Percentiles rank a stretch among this genome's conserved stretches.
Conservation (phyloP, 2,113 vertebrate species). For the Microtus oregoni region DNA sequence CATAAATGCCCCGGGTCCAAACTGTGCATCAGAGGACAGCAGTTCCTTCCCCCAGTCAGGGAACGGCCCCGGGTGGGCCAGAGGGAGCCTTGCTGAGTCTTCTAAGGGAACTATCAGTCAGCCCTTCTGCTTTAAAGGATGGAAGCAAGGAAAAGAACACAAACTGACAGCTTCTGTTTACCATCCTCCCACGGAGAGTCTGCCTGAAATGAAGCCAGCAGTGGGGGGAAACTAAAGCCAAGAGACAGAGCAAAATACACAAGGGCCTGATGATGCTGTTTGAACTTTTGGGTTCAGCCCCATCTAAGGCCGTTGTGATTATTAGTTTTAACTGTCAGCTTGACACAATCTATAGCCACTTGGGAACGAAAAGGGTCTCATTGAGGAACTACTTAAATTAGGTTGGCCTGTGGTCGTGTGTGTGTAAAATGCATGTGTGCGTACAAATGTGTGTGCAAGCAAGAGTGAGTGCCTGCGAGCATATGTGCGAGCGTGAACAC, state of each 20-base stretch:
- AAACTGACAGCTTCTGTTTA: conserved; percentile 2
- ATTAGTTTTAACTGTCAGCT: background rate
- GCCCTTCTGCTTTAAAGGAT: conserved; percentile 28
- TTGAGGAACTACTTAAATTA: background rate
- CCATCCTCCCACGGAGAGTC: background rate
- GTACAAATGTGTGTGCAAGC: no score
- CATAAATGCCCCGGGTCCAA: background rate
- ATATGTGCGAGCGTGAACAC: background rate
- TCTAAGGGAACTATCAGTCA: background rate
- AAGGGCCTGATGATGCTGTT: background rate
- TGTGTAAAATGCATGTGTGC: background rate
- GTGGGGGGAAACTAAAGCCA: background rate
- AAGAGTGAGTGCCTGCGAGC: no score
- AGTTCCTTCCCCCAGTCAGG: background rate
- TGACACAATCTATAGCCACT: background rate
- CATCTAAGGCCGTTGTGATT: background rate
- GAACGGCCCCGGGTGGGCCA: no score
- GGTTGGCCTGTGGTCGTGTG: background rate
- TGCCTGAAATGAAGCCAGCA: conserved; percentile 42
- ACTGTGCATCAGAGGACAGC: background rate
- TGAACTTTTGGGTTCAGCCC: background rate
- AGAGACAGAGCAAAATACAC: background rate
- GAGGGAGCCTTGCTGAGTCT: background rate
- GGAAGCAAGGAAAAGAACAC: background rate
- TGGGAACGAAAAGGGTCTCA: background rate